Base-by-base conservation (phyloP, 2,797 vertebrate species). In the Protonibea diacanthus region DNA sequence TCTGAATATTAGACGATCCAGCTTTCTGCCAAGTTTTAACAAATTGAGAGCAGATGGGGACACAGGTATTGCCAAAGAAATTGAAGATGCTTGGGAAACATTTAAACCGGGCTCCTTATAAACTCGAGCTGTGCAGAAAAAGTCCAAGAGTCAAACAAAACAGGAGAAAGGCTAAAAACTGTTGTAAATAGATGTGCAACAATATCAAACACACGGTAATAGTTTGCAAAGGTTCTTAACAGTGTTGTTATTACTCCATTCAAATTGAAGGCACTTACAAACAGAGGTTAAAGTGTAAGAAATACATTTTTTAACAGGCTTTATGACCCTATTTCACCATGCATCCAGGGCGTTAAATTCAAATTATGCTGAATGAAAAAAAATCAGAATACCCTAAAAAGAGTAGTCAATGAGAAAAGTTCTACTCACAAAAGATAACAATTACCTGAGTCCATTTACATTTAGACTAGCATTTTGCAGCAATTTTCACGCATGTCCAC, bases 401-500 rank as follows among this genome's bases (percentile, higher is more conserved):
- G 83, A 87, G 86, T 53, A 87, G 89, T 89, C 90, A 90, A 91
- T 91, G 86, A 86, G 88, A 93, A 88, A 93, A 91, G 83, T 89
- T 86, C 71, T 80, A 76, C 88, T 91, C 80, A 90, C 89, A 92
- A 92, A 90, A 93, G 87, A 92, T 89, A 93, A 91, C 90, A 94
- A 95, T 94, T 93, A 95, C 90, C 87, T 78, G 85, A 91, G 81
- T 84, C 92, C 86, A 95, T 95, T 96, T 95, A 92, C 93, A 95
- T 95, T 95, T 95, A 95, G 93, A 95, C 89, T 88, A 84, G 90
- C 84, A 86, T 93, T 93, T 93, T 90, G 82, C 78, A 85, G 91
- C 88, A 86, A 93, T 94, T 94, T 93, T 67, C 91, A 93, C 73
- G 82, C 91, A 86, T 91, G 92, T 93, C 90, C 80, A 78, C 91